Evolutionary conservation across 2,113 vertebrate genomes (phyloP).

Genomic region (Euleptes europaea): DNA sequence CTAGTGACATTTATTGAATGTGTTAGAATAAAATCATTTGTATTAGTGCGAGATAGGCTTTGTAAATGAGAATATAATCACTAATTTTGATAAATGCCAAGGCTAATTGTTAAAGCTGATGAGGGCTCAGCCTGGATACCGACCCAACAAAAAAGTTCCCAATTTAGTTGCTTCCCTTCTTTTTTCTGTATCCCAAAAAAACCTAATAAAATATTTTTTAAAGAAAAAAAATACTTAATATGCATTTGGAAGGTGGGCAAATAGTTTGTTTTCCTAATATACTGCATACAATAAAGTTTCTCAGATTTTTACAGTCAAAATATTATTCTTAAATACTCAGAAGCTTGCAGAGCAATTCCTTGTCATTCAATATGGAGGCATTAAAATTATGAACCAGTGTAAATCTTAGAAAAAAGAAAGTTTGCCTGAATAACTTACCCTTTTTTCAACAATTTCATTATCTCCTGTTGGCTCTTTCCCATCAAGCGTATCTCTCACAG

Average conservation of each 20-base stretch:
- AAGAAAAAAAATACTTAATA: not conserved
- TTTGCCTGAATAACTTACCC: conserved; percentile 83
- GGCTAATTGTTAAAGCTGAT: too few relatives aligned
- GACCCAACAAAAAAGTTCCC: too few relatives aligned
- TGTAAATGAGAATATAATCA: too few relatives aligned
- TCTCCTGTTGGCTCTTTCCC: conserved; percentile 83
- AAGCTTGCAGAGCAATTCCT: conserved; percentile 34
- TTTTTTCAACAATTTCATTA: conserved; percentile 85
- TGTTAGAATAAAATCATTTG: too few relatives aligned
- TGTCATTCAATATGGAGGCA: conserved; percentile 17
- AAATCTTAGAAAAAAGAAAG: conserved; percentile 64
- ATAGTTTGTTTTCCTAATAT: not conserved
- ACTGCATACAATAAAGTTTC: not conserved
- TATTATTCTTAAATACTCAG: conserved; percentile 14
- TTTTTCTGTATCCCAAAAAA: too few relatives aligned
- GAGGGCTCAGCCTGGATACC: too few relatives aligned
- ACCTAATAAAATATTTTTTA: not conserved
- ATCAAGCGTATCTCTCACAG: conserved; percentile 84
- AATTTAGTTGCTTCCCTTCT: too few relatives aligned
- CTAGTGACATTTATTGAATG: too few relatives aligned
- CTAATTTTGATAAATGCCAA: too few relatives aligned
- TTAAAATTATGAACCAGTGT: conserved; percentile 43
- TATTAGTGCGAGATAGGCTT: too few relatives aligned
- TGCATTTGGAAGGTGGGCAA: not conserved
- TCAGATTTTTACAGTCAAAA: not conserved